Base-by-base conservation (phyloP, 1,140 invertebrate genomes). In the Drosophila nannoptera region DNA sequence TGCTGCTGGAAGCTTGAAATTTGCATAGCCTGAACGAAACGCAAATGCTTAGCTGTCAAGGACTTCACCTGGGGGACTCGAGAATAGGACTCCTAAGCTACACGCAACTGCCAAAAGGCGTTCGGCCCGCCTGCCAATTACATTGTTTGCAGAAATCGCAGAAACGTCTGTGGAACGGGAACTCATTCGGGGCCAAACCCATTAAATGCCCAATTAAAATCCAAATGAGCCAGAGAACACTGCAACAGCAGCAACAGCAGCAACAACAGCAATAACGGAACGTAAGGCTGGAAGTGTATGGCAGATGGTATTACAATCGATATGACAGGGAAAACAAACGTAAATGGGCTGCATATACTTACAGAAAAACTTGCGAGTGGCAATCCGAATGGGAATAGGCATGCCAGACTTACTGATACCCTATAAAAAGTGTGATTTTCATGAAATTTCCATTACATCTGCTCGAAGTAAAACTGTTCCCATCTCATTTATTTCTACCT, bases 1-100 rank as follows among this genome's bases (percentile, higher is more conserved):
- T 11, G n/a, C 40, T 42, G 40, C n/a, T 12, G 40, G 40, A 32
- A 29, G 38, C 9, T 16, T 29, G 36, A 33, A 62, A 76, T 69
- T 81, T 69, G 60, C 73, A 36, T 69, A 55, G 49, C 8, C 56
- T 63, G 74, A 55, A 62, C 71, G 75, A 60, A 78, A 78, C 70
- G 67, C 71, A 71, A 78, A 78, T 78, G 76, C 77, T 66, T 40
- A 4, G 16, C 16, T 22, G 5, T 5, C 9, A 46, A 46, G 45
- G 16, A n/a, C 22, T 29, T 11, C 8, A 0, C 5, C 16, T 46
- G 16, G 56, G 54, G 58, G 52, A 63, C 66, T 55, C 40, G 12
- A 40, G 32, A 38, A 45, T 31, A 22, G 43, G 14, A 16, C 43
- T 9, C 7, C 9, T 8, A 12, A 12, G 31, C 12, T 22, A 22